Base-by-base conservation (phyloP, 2,113 vertebrate genomes). In the Protobothrops flavoviridis region DNA sequence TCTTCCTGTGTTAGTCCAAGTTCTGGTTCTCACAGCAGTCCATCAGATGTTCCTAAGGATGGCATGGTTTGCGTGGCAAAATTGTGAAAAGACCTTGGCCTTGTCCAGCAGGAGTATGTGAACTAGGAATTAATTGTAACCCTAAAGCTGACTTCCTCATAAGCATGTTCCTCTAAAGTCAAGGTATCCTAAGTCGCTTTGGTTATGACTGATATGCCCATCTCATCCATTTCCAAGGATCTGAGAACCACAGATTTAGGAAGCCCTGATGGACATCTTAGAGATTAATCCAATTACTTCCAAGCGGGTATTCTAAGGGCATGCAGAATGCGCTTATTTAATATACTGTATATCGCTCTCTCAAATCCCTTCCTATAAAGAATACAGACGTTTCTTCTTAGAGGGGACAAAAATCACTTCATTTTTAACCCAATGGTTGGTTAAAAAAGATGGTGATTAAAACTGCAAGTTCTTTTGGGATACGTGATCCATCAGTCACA, bases 371-470 rank as follows among this genome's bases (percentile, higher is more conserved):
- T 39, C 29, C 45, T 50, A 61, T 9, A 12, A 45, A 5, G 33
- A 39, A n/a, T 9, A 26, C 48, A 39, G n/a, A 21, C 20, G 29
- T 45, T 45, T 52, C 55, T n/a, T 9, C 9, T 39, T 20, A 39
- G n/a, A 39, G 33, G 86, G 33, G 86, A 43, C 20, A 53, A 12
- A 21, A 55, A 5, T 7, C 1, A 4, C 43, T 45, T 8, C 12
- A 0, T 17, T 15, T 15, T 52, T 23, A 26, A 20, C 52, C 10
- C n/a, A 26, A 4, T 26, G n/a, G n/a, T 12, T 12, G 1, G 4
- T 74, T 29, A 89, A 81, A 29, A 89, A 39, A 24, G 10, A 50
- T 50, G 56, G 29, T 29, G 43, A 23, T 26, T 50, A 56, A 56
- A 85, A 11, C 29, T 21, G 87, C 29, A 52, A 81, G 52, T 24